These are phyloP conservation scores for Stenodema calcarata DNA, from an alignment of 2,888 invertebrate genomes.

Conservation along the genomic window DNA sequence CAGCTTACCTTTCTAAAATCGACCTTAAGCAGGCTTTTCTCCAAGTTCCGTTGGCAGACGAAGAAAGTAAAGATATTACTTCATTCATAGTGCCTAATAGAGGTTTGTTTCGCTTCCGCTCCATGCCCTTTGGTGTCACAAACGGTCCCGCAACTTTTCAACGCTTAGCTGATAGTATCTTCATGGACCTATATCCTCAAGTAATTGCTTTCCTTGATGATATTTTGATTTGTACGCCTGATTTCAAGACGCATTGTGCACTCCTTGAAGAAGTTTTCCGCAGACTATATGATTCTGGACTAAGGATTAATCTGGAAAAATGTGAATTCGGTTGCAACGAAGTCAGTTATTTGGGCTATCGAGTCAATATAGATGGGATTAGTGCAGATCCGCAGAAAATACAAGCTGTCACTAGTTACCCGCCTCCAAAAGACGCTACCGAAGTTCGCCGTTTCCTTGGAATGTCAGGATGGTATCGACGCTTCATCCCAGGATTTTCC, in stretches of 20 bases:
- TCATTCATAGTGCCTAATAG: slow-evolving; percentile 59
- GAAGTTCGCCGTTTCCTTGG: slow-evolving; percentile 43
- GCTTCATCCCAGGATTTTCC: slow-evolving; percentile 56
- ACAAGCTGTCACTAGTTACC: background rate
- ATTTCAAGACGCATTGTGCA: slow-evolving; percentile 12
- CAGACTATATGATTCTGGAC: background rate
- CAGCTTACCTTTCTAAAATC: slow-evolving; percentile 17
- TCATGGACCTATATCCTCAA: slow-evolving; percentile 44
- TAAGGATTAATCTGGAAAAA: slow-evolving; percentile 31
- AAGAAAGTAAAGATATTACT: slow-evolving; percentile 57
- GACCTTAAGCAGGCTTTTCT: slow-evolving; percentile 35
- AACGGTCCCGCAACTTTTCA: slow-evolving; percentile 57
- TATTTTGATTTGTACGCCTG: slow-evolving; percentile 31
- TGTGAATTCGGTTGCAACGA: slow-evolving; percentile 40
- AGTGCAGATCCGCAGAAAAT: slow-evolving; percentile 37
- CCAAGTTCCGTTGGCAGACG: slow-evolving; percentile 37
- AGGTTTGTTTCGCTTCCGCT: slow-evolving; percentile 58
- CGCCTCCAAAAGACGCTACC: slow-evolving; percentile 7
- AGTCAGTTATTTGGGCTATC: slow-evolving; percentile 43
- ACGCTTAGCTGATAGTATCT: slow-evolving; percentile 48
- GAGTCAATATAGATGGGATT: slow-evolving; percentile 23
- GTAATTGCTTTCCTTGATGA: slow-evolving; percentile 38
- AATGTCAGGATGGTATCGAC: slow-evolving; percentile 53
- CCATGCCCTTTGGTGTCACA: slow-evolving; percentile 59
- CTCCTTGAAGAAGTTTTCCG: slow-evolving; percentile 14